These are phyloP conservation scores for Pimephales promelas DNA, from an alignment of 2,113 vertebrate genomes.

Conservation along the genomic window DNA sequence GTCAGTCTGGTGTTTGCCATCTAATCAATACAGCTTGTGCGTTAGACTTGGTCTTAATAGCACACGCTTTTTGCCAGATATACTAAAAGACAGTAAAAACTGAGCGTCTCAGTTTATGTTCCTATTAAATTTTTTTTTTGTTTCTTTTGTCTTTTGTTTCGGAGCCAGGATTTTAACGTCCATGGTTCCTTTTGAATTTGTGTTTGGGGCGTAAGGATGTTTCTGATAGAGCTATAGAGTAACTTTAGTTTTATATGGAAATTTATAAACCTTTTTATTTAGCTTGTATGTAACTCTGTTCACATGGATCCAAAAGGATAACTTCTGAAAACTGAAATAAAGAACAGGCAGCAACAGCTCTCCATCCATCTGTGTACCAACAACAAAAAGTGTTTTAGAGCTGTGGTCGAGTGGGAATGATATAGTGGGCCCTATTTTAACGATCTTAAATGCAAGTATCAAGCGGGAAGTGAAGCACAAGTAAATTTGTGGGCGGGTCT, in stretches of 20 bases:
- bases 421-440: no score
- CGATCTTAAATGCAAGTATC: no score
- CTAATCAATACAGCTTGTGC: no score
- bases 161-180: slow-evolving; percentile 45
- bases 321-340: neutral
- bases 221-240: neutral
- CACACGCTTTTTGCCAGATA: no score
- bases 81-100: no score
- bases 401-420: neutral
- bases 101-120: no score
- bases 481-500: no score
- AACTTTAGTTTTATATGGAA: neutral
- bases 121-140: no score
- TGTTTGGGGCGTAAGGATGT: neutral
- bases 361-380: neutral
- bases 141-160: no score
- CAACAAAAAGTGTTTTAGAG: slow-evolving; percentile 33
- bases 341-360: neutral
- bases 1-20: no score
- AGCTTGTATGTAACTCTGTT: neutral
- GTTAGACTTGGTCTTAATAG: no score
- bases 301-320: neutral
- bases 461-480: no score
- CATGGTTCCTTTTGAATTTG: slow-evolving; percentile 40
- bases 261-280: neutral